Evolutionary conservation across 1,140 invertebrate genomes (phyloP).

Genomic region (Probaryconus sp.): DNA sequence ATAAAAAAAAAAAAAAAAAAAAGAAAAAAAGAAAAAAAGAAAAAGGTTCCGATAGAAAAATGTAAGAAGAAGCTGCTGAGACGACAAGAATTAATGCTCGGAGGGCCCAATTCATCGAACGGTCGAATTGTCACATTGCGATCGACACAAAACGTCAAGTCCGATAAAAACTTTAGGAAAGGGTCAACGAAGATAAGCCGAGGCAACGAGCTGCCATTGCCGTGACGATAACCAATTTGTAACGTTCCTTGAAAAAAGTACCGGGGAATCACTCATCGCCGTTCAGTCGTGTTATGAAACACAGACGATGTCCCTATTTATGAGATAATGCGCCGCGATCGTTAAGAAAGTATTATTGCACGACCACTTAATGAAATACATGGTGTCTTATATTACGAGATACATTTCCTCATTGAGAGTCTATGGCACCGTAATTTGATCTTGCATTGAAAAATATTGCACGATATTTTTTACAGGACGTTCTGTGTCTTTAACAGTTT

Average conservation of each 20-base stretch:
- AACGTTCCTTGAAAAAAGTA: slow-evolving; percentile 62
- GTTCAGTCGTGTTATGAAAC: slow-evolving; percentile 58
- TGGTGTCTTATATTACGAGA: no score
- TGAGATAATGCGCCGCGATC: slow-evolving; percentile 1
- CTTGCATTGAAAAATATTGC: no score
- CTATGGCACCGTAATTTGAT: no score
- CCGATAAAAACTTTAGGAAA: slow-evolving; percentile 62
- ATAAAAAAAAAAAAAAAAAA: no score
- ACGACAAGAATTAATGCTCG: slow-evolving; percentile 58
- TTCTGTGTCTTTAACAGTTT: no score
- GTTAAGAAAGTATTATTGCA: slow-evolving; percentile 2
- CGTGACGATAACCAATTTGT: slow-evolving; percentile 77
- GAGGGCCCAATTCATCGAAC: slow-evolving; percentile 36
- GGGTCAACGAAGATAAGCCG: slow-evolving; percentile 68
- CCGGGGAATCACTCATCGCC: slow-evolving; percentile 48
- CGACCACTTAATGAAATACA: not conserved
- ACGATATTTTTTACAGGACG: no score
- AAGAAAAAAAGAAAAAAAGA: no score
- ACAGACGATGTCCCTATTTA: slow-evolving; percentile 43
- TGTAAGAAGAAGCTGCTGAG: slow-evolving; percentile 51
- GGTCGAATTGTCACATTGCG: slow-evolving; percentile 44
- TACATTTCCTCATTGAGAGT: no score
- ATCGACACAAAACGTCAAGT: slow-evolving; percentile 37
- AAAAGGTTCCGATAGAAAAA: slow-evolving; percentile 55
- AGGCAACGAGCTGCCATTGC: slow-evolving; percentile 63